These are phyloP conservation scores for Isotomurus palustris DNA, from an alignment of 2,888 invertebrate genomes.

Conservation along the genomic window DNA sequence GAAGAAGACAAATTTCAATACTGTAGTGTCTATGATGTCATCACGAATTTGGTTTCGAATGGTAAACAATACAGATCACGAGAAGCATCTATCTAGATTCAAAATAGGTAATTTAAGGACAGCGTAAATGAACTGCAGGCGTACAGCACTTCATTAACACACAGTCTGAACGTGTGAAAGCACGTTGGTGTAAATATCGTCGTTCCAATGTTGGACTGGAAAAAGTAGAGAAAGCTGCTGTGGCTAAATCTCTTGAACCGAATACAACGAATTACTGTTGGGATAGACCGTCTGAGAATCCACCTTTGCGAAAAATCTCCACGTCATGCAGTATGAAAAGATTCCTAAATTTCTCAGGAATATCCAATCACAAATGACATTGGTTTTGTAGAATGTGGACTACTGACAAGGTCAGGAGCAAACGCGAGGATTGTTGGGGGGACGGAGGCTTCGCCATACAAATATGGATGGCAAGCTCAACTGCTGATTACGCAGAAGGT, in stretches of 20 bases:
- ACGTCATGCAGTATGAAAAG: conserved; percentile 11
- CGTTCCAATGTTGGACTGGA: no score
- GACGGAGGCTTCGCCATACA: conserved; percentile 5
- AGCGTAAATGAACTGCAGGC: no score
- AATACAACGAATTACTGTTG: background rate
- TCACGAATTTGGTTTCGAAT: background rate
- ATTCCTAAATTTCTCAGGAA: background rate
- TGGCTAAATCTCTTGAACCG: background rate
- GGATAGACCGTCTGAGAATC: background rate
- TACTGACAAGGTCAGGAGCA: background rate
- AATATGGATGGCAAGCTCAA: conserved; percentile 25
- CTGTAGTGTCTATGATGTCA: no score
- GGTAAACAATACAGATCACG: background rate
- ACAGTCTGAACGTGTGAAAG: background rate
- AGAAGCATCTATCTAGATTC: no score
- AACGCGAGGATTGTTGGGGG: conserved; percentile 10
- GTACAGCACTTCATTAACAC: conserved; percentile 1
- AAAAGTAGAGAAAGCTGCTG: no score
- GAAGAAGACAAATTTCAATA: no score
- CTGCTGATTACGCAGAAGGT: no score
- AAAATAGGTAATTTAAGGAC: no score
- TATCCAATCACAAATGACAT: conserved; percentile 1
- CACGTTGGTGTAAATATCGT: background rate
- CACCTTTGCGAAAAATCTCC: background rate
- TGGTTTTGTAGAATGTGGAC: conserved; percentile 17